phyloP scores from a whole-genome alignment of 2,113 vertebrate genomes.

The Perognathus longimembris region DNA sequence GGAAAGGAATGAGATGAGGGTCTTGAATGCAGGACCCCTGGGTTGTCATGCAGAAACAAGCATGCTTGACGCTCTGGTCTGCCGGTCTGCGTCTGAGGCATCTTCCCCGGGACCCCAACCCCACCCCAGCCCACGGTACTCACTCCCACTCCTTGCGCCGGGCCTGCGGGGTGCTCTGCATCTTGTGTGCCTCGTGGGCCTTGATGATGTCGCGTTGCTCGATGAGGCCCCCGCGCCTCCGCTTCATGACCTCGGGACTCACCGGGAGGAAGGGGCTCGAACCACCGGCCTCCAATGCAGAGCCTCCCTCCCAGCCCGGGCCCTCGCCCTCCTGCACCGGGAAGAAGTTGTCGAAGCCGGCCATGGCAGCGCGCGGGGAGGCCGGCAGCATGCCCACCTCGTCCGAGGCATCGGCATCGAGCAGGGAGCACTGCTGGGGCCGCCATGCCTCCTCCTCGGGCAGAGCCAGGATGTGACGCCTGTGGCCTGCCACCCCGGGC shows the following conservation, averaged over 20 bases:
- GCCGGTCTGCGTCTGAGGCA: too few species aligned
- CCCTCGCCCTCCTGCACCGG: constrained; percentile 83
- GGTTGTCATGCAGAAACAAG: too few species aligned
- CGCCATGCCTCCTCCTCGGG: constrained; percentile 92
- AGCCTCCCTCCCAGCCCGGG: constrained; percentile 78
- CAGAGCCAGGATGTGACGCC: constrained; percentile 87
- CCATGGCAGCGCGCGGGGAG: constrained; percentile 84
- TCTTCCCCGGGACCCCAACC: too few species aligned
- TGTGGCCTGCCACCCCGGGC: constrained; percentile 65
- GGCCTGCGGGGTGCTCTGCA: constrained; percentile 98
- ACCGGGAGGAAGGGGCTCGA: constrained; percentile 87
- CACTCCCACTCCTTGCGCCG: constrained; percentile 99
- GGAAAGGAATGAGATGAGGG: too few species aligned
- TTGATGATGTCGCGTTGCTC: constrained; percentile 98
- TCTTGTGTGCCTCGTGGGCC: constrained; percentile 97
- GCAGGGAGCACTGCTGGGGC: constrained; percentile 87
- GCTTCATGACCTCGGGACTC: constrained; percentile 94
- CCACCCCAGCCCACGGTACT: constrained; percentile 83
- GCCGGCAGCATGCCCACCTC: constrained; percentile 88
- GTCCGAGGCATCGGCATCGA: constrained; percentile 88
- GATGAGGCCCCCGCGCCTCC: constrained; percentile 94
- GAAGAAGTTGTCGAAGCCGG: constrained; percentile 89
- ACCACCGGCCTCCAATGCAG: constrained; percentile 78
- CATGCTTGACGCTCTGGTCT: too few species aligned
- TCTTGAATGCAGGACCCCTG: too few species aligned